Evolutionary conservation across 2,113 vertebrate species (phyloP), one percentile per base, ranked within the genome.

Genomic region (Hippoglossus stenolepis): DNA sequence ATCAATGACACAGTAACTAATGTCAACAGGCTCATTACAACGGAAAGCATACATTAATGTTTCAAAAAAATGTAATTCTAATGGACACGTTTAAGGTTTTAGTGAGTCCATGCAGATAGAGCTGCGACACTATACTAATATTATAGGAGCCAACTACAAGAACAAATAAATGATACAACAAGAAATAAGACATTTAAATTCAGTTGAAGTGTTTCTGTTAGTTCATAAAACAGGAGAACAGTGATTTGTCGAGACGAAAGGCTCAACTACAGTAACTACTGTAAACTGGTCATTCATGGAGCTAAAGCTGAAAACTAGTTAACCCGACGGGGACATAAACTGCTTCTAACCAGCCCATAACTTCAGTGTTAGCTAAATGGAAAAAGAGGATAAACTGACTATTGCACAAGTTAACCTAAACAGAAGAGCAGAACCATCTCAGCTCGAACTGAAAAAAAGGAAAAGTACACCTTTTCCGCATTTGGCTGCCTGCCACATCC

Each of bases 401-500:
- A 12, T 13, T 2, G 23, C 2, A 31, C 14, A 78, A 63, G 28
- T 12, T 15, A 64, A 14, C 0, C 4, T 5, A 18, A 7, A 31
- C 31, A 31, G 31, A 31, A 7, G 31, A 31, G 31, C 7, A 6
- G 23, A 28, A 26, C 45, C 17, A 14, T 17, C 63, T 65, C 63
- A 56, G 8, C 14, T 26, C 12, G 38, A 56, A 60, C 15, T 17
- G 21, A 54, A 47, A 26, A 24, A 15, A 5, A 20, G 20, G 66
- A 17, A 47, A 47, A 17, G 21, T 18, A 0, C 72, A 62, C 61
- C 58, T 65, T 75, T 73, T 80, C 76, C 65, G 72, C 75, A 54
- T 72, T 73, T 49, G 57, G 69, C 69, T 23, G 21, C 1, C 24
- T 78, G 75, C 67, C 85, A 70, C 79, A 84, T 87, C 73, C 76